Percentiles rank a stretch among this genome's conserved stretches.
phyloP scores from a whole-genome alignment of 2,888 invertebrate genomes.

The Agrilus cyanescens region DNA sequence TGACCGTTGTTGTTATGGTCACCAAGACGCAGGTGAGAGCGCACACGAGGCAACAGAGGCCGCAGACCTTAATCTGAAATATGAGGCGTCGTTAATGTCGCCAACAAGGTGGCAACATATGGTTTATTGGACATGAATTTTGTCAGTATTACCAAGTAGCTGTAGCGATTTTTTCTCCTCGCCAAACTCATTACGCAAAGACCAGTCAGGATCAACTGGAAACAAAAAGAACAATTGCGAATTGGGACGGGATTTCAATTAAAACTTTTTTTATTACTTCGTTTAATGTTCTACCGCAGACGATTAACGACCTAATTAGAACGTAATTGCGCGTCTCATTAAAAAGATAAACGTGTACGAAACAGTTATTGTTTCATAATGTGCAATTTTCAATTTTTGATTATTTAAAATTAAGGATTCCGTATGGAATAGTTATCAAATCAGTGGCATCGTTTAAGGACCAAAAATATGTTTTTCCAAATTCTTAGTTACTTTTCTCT shows the following conservation, averaged over 20 bases:
- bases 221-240: constrained; percentile 16
- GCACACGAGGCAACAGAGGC: constrained; percentile 75
- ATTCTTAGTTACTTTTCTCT: no score
- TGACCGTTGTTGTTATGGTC: constrained; percentile 80
- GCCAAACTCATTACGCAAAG: constrained; percentile 78
- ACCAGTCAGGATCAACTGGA: constrained; percentile 74
- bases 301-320: no score
- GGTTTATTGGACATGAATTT: constrained; percentile 1
- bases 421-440: no score
- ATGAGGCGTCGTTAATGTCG: constrained; percentile 2
- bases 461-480: no score
- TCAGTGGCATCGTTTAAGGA: no score
- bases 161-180: constrained; percentile 71
- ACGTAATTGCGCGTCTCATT: no score
- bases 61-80: constrained; percentile 76
- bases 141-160: constrained; percentile 63
- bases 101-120: neutral
- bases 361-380: no score
- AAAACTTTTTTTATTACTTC: neutral
- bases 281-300: no score
- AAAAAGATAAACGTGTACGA: no score
- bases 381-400: no score
- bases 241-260: constrained; percentile 2
- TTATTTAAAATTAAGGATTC: no score
- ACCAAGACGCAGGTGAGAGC: constrained; percentile 80